Evolutionary conservation across 2,888 invertebrate species (phyloP).

Genomic region (Alsophila aescularia): DNA sequence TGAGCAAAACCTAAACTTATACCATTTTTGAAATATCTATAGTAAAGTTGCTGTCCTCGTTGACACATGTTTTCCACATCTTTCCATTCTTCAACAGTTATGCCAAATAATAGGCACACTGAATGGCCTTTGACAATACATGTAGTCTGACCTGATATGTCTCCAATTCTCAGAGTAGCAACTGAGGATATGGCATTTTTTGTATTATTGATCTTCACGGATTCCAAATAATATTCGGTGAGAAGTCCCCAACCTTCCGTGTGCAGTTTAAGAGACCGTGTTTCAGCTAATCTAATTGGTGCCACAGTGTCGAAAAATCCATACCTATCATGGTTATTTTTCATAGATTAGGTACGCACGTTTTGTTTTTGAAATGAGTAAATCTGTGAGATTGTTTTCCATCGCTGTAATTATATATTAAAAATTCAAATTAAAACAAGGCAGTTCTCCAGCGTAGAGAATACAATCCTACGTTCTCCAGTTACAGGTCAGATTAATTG

Average conservation of each 20-base stretch:
- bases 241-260: conserved; percentile 68
- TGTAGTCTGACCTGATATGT: conserved; percentile 67
- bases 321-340: conserved; percentile 36
- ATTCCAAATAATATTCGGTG: conserved; percentile 72
- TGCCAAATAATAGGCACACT: conserved; percentile 67
- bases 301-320: conserved; percentile 50
- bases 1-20: conserved; percentile 57
- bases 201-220: conserved; percentile 69
- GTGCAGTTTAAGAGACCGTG: conserved; percentile 54
- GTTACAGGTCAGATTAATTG: too few species aligned
- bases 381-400: background rate
- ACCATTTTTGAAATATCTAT: conserved; percentile 75
- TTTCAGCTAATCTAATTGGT: conserved; percentile 68
- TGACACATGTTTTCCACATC: conserved; percentile 66
- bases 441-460: too few species aligned
- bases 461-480: too few species aligned
- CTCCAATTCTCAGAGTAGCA: conserved; percentile 68
- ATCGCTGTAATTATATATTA: too few species aligned
- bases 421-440: too few species aligned
- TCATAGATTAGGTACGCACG: conserved; percentile 36
- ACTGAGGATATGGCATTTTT: conserved; percentile 51
- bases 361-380: background rate
- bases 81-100: conserved; percentile 64
- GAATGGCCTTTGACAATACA: conserved; percentile 65
- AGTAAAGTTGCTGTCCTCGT: conserved; percentile 68